Evolutionary conservation across 2,797 vertebrate genomes (phyloP).

Genomic region (Monodelphis domestica): DNA sequence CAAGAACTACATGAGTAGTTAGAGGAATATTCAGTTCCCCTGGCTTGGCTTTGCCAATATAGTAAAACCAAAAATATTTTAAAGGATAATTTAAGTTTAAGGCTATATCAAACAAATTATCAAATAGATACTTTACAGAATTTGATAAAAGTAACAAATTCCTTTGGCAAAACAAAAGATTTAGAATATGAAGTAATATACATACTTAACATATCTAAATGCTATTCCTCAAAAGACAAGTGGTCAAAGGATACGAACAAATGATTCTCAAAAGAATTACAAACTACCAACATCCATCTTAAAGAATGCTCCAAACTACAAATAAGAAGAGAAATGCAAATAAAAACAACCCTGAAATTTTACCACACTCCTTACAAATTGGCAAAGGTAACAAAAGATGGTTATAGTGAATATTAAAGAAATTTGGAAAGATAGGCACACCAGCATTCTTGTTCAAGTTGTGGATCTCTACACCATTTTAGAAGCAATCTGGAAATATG

Average conservation of each 20-base stretch:
- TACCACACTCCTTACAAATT: background rate
- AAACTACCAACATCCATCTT: background rate
- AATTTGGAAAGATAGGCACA: background rate
- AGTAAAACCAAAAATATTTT: background rate
- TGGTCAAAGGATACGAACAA: background rate
- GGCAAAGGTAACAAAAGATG: background rate
- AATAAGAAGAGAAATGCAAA: background rate
- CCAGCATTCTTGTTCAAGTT: background rate
- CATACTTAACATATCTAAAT: background rate
- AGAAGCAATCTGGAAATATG: background rate
- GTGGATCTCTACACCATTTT: background rate
- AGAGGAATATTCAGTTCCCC: background rate
- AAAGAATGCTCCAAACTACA: background rate
- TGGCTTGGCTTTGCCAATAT: background rate
- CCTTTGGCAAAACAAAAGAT: background rate
- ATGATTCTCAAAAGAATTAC: background rate
- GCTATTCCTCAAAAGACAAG: background rate
- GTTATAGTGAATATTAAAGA: background rate
- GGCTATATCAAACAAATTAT: background rate
- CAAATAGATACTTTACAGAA: background rate
- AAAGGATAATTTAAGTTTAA: background rate
- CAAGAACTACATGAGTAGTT: background rate
- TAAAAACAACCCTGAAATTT: background rate
- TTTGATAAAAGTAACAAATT: background rate
- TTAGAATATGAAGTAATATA: background rate